Percentiles rank a stretch among this genome's conserved stretches.
These are phyloP conservation scores for Drosophila borborema DNA, from an alignment of 2,888 invertebrate species.

Conservation along the genomic window DNA sequence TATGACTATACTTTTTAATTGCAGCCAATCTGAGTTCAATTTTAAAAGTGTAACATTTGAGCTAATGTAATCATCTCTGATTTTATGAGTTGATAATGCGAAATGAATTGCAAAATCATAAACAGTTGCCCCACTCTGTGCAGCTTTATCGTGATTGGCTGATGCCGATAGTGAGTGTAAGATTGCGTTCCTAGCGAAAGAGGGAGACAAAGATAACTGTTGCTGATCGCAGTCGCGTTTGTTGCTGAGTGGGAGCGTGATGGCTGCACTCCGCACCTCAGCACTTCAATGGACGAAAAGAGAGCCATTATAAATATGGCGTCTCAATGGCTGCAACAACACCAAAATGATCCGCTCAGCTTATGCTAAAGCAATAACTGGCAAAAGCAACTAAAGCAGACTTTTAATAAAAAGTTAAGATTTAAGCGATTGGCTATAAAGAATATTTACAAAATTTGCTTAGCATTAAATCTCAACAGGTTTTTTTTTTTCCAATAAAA, in stretches of 20 bases:
- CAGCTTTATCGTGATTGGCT: background rate
- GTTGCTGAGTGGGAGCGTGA: background rate
- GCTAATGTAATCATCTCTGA: too few relatives aligned
- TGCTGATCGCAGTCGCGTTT: background rate
- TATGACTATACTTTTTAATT: too few relatives aligned
- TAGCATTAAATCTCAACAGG: background rate
- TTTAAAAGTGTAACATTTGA: too few relatives aligned
- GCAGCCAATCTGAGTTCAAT: too few relatives aligned
- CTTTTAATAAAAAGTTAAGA: background rate
- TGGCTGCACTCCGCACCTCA: background rate
- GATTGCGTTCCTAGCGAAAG: background rate
- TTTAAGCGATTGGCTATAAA: background rate
- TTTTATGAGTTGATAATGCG: too few relatives aligned
- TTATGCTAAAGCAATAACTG: background rate
- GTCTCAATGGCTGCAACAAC: background rate
- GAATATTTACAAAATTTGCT: background rate
- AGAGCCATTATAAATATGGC: background rate
- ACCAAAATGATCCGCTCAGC: too few relatives aligned
- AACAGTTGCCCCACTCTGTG: too few relatives aligned
- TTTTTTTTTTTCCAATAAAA: background rate
- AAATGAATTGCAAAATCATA: too few relatives aligned
- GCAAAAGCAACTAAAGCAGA: background rate
- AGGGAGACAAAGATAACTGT: background rate
- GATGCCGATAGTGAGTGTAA: background rate
- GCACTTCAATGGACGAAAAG: background rate